These are phyloP conservation scores for Dynastes hyllus DNA, from an alignment of 2,888 invertebrate species.

Conservation along the genomic window DNA sequence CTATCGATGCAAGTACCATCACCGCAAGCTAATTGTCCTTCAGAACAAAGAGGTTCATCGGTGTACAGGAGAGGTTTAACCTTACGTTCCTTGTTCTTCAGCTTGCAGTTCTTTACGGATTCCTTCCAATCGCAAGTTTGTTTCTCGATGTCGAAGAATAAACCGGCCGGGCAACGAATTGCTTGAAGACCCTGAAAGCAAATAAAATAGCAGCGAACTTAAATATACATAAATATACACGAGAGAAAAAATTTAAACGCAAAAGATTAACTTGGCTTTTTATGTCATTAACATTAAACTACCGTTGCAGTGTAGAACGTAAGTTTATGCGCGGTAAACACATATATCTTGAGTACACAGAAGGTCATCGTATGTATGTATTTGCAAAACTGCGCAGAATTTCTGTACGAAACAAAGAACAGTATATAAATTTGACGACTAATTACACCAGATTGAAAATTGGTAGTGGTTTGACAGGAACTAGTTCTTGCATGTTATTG, in stretches of 20 bases:
- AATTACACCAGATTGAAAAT: constrained; percentile 7
- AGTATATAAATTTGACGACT: constrained; percentile 21
- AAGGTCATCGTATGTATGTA: background rate
- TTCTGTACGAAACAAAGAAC: background rate
- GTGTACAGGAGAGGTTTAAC: constrained; percentile 90
- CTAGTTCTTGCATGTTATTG: background rate
- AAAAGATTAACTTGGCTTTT: constrained; percentile 7
- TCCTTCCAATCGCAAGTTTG: constrained; percentile 97
- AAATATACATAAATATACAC: constrained; percentile 29
- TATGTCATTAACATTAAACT: constrained; percentile 17
- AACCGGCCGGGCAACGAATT: constrained; percentile 92
- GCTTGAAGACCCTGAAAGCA: constrained; percentile 88
- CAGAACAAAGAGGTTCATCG: constrained; percentile 91
- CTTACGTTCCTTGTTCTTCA: constrained; percentile 92
- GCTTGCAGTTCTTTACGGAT: constrained; percentile 93
- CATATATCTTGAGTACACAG: background rate
- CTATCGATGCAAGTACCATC: constrained; percentile 90
- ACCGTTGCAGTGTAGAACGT: background rate
- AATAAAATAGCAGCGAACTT: constrained; percentile 41
- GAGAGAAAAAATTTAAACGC: background rate
- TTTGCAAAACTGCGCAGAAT: background rate
- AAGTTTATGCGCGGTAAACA: background rate
- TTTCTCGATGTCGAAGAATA: constrained; percentile 95
- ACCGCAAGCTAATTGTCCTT: constrained; percentile 90
- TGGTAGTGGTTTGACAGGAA: background rate